A percentile compares a stretch with the other conserved stretches of the same genome.
Evolutionary conservation across 2,888 invertebrate species (phyloP).

Genomic region (Gisinianus flammeolus): DNA sequence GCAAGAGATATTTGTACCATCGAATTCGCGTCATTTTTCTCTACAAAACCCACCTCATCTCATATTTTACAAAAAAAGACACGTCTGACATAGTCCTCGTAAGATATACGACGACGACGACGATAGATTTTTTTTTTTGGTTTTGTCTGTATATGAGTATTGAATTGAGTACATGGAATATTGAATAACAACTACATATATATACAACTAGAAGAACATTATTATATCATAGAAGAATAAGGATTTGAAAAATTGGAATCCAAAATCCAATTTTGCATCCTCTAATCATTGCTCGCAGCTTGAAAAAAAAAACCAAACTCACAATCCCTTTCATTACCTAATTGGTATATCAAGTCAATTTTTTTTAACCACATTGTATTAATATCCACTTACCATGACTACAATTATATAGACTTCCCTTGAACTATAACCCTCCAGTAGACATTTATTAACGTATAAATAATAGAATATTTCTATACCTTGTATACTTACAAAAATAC

Average conservation of each 20-base stretch:
- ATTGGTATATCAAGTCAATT: conserved; percentile 23
- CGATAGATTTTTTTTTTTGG: too few species aligned
- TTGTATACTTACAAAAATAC: not conserved
- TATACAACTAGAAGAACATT: not conserved
- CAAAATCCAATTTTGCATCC: conserved; percentile 35
- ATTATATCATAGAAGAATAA: conserved; percentile 13
- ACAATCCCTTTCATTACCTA: conserved; percentile 20
- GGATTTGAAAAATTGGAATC: conserved; percentile 35
- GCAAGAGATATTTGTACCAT: too few species aligned
- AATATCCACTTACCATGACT: not conserved
- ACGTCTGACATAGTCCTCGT: too few species aligned
- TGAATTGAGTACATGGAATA: conserved; percentile 24
- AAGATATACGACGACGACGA: too few species aligned
- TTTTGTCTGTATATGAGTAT: conserved; percentile 11
- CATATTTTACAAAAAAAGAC: too few species aligned
- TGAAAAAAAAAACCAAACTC: conserved; percentile 9
- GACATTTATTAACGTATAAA: conserved; percentile 27
- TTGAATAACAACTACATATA: not conserved
- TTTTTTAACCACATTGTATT: not conserved
- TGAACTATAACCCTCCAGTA: conserved; percentile 30
- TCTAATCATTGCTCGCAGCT: conserved; percentile 34
- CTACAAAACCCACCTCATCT: too few species aligned
- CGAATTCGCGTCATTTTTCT: too few species aligned
- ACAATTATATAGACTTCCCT: conserved; percentile 20
- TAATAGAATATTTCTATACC: conserved; percentile 4